A percentile compares a stretch with the other conserved stretches of the same genome.
These are phyloP conservation scores for Uloborus diversus DNA, from an alignment of 1,140 invertebrate species.

Conservation along the genomic window DNA sequence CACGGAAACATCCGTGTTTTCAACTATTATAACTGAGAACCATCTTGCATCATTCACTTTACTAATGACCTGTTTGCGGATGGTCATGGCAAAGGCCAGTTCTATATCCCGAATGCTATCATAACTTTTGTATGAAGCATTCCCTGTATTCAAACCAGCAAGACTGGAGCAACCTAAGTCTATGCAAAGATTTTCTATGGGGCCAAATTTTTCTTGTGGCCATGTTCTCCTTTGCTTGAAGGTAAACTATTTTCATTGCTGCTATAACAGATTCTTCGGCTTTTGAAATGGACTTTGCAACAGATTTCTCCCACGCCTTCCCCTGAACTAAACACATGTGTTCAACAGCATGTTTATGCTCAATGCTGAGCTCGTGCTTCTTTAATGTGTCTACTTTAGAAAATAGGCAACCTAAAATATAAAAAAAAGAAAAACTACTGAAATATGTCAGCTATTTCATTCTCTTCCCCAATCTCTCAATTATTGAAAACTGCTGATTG, in stretches of 20 bases:
- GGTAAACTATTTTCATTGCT: conserved; percentile 2
- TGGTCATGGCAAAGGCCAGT: background rate
- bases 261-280: background rate
- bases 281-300: background rate
- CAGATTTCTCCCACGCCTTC: background rate
- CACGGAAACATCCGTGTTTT: background rate
- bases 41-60: background rate
- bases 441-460: no score
- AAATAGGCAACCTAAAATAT: no score
- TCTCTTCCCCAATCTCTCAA: no score
- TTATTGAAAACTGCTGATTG: no score
- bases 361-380: background rate
- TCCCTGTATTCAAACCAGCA: background rate
- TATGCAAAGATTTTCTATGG: background rate
- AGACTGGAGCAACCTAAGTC: conserved; percentile 1
- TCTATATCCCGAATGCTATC: background rate
- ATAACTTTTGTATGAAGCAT: background rate
- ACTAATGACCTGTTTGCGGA: background rate
- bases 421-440: no score
- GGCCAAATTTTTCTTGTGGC: background rate
- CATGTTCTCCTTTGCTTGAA: background rate
- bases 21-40: background rate
- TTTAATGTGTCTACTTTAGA: background rate
- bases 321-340: background rate
- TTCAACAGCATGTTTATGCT: background rate